Evolutionary conservation across 2,797 vertebrate genomes (phyloP).

Genomic region (Hippocampus kuda): DNA sequence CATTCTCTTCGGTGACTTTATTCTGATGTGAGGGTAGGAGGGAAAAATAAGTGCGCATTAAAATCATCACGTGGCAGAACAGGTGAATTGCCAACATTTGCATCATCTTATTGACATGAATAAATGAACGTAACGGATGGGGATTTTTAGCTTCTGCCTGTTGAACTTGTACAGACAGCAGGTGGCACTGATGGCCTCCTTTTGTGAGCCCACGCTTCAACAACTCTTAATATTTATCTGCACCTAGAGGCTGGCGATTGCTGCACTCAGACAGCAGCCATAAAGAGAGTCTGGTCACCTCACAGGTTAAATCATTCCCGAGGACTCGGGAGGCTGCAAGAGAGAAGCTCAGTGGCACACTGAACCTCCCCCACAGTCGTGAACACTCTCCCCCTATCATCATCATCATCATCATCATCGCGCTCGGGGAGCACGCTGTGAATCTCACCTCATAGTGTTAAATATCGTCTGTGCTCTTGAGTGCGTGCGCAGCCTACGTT

Average conservation of each 20-base stretch:
- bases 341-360: constrained; percentile 32
- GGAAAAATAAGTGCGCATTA: background rate
- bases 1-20: constrained; percentile 75
- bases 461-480: constrained; percentile 28
- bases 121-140: background rate
- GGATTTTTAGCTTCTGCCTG: background rate
- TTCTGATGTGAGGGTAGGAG: constrained; percentile 71
- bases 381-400: background rate
- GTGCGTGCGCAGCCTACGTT: constrained; percentile 4
- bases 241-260: constrained; percentile 15
- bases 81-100: background rate
- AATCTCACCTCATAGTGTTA: constrained; percentile 27
- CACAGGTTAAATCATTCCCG: constrained; percentile 25
- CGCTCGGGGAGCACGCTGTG: constrained; percentile 18
- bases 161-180: constrained; percentile 23
- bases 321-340: constrained; percentile 10
- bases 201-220: background rate
- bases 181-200: constrained; percentile 37
- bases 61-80: background rate
- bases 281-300: constrained; percentile 39
- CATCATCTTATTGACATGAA: background rate
- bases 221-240: constrained; percentile 3
- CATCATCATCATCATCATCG: background rate
- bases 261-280: constrained; percentile 42
- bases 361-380: constrained; percentile 31